These are phyloP conservation scores for Dynastes maya DNA, from an alignment of 2,888 invertebrate genomes.

Conservation along the genomic window DNA sequence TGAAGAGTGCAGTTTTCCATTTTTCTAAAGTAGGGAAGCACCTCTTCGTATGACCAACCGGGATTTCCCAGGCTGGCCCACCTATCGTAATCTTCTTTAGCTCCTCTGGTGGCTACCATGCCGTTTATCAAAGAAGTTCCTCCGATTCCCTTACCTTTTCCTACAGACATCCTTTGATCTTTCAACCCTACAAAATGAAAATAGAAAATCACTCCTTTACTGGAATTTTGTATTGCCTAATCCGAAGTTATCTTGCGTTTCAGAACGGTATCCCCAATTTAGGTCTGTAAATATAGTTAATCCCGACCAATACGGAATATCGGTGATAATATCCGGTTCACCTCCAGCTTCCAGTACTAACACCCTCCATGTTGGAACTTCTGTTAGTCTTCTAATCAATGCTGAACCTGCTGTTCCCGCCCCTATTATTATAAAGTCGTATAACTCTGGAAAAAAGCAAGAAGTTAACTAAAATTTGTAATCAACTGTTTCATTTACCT, in stretches of 20 bases:
- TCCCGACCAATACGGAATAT: slow-evolving; percentile 72
- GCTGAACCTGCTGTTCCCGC: slow-evolving; percentile 41
- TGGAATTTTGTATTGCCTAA: neutral
- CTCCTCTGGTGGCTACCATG: slow-evolving; percentile 86
- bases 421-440: slow-evolving; percentile 46
- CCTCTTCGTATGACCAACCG: slow-evolving; percentile 82
- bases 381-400: slow-evolving; percentile 30
- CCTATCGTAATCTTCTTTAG: slow-evolving; percentile 80
- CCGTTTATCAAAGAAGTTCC: slow-evolving; percentile 86
- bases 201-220: neutral
- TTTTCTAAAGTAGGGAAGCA: slow-evolving; percentile 79
- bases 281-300: slow-evolving; percentile 73
- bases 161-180: slow-evolving; percentile 64
- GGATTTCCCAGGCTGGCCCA: slow-evolving; percentile 82
- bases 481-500: neutral
- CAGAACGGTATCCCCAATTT: slow-evolving; percentile 76
- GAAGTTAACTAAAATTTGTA: neutral
- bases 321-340: slow-evolving; percentile 71
- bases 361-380: slow-evolving; percentile 71
- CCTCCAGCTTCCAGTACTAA: slow-evolving; percentile 79
- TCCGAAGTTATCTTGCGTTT: slow-evolving; percentile 71
- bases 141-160: slow-evolving; percentile 83
- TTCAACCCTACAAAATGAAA: slow-evolving; percentile 57
- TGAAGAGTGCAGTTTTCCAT: neutral
- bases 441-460: slow-evolving; percentile 57